Base-by-base conservation (phyloP, 2,888 invertebrate species). In the Chrysolina oricalcia region DNA sequence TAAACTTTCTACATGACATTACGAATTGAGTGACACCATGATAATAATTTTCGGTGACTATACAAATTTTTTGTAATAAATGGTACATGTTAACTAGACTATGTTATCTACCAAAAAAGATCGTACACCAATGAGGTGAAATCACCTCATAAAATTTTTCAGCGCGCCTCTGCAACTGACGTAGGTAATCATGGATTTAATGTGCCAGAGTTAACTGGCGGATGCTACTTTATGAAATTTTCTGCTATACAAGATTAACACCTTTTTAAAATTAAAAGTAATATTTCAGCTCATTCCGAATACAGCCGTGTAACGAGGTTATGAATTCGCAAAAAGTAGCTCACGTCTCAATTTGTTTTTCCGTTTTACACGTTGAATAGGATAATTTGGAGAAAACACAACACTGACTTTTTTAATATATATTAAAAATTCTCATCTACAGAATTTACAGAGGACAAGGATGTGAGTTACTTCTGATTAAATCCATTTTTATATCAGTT, bases 181-280 rank as follows among this genome's bases (percentile, higher is more conserved):
- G 65, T n/a, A n/a, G n/a, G n/a, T 63, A 67, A 74, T 71, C 50
- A 74, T 43, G 35, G 43, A 48, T 66, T 70, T 67, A 71, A 71
- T 74, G 70, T 67, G 67, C 71, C 66, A 41, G 48, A 65, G 74
- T 67, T 70, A 67, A 74, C 56, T 50, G 15, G 40, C 70, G 70
- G 69, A 73, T 27, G 65, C 35, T 70, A 65, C 46, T 73, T 74
- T 74, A 74, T 74, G 74, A 74, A 74, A 74, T 74, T 74, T 74
- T 43, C 17, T 59, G 75, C 75, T 75, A 69, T 75, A 72, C 72
- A 59, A 68, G 69, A 75, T 75, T 75, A 75, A 72, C 72, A 72
- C 59, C 70, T 72, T 72, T 69, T 72, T 72, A 72, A 69, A 75
- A 75, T 72, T 75, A 72, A 72, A 75, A 72, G 69, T 72, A 69